Evolutionary conservation across 2,797 vertebrate genomes (phyloP), one percentile per base, ranked within the genome.

Genomic region (Geotria australis): DNA sequence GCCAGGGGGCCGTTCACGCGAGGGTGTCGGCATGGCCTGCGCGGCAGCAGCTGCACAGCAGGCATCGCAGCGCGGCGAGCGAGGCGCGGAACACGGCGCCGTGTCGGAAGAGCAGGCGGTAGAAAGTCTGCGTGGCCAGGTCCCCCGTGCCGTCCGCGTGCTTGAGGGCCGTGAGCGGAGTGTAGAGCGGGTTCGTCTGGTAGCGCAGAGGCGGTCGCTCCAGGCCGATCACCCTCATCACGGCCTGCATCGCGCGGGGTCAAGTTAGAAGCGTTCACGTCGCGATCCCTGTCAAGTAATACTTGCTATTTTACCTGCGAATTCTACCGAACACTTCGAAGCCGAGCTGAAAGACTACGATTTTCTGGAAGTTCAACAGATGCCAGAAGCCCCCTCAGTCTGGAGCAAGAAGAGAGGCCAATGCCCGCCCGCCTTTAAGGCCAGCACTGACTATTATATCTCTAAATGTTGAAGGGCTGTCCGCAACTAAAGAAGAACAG

Each of bases 161-260:
- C 64, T 81, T 88, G 67, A 91, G 71, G 38, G 76, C 77, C 3
- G 76, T 76, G 57, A 94, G 69, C 0, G 79, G 79, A 0, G 72
- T 72, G 70, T 94, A 94, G 56, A 83, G 76, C 57, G 58, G 15
- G 62, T 91, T 94, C 62, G 85, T 88, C 63, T 85, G 79, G 15
- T 73, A 76, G 57, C 83, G 77, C 66, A 91, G 79, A 10, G 78
- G 75, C 1, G 85, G 85, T 10, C 66, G 75, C 59, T 64, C 61
- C 0, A 75, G 72, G 57, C 73, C 64, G 10, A 94, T 82, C 62
- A 91, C 77, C 57, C 75, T 76, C 62, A 77, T 76, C 10, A 79
- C 49, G 49, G 49, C 49, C 49, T 53, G 49, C 49, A 53, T 5
- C 49, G 5, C 11, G 5, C 11, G 15, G 49, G 11, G 15, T 2